Conservation (phyloP, 2,888 invertebrate species). For the Megaustenia siamemsis region DNA sequence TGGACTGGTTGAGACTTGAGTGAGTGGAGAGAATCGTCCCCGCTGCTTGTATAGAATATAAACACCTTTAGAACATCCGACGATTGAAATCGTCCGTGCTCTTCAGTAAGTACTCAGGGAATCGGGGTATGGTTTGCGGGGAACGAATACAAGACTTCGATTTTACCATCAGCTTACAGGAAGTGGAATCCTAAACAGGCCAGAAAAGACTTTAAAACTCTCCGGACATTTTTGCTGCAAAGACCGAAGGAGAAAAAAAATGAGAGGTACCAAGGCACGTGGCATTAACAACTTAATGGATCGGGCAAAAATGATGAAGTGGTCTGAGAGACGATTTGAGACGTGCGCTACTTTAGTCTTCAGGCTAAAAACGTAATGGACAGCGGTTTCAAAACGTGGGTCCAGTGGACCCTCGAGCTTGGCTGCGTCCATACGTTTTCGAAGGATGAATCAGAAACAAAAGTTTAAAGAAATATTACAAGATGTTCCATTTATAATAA, state of each 20-base stretch:
- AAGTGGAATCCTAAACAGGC: background rate
- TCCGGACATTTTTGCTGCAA: no score
- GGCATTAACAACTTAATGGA: constrained; percentile 39
- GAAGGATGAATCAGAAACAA: no score
- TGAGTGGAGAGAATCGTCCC: no score
- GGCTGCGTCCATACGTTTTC: no score
- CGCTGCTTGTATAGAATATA: no score
- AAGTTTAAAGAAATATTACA: no score
- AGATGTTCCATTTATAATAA: no score
- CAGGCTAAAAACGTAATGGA: constrained; percentile 15
- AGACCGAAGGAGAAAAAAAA: background rate
- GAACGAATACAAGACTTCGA: constrained; percentile 4
- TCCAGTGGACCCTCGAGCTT: no score
- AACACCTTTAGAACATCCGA: background rate
- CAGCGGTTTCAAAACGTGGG: no score
- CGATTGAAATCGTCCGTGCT: background rate
- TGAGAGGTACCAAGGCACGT: background rate
- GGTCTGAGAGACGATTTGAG: constrained; percentile 13
- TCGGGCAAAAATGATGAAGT: constrained; percentile 25
- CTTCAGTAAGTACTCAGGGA: background rate
- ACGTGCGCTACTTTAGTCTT: constrained; percentile 8
- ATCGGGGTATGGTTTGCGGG: background rate
- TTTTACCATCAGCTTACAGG: constrained; percentile 25
- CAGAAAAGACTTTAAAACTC: constrained; percentile 19
- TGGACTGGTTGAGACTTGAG: no score